phyloP scores from a whole-genome alignment of 2,113 vertebrate species.

The Scartelaos histophorus region DNA sequence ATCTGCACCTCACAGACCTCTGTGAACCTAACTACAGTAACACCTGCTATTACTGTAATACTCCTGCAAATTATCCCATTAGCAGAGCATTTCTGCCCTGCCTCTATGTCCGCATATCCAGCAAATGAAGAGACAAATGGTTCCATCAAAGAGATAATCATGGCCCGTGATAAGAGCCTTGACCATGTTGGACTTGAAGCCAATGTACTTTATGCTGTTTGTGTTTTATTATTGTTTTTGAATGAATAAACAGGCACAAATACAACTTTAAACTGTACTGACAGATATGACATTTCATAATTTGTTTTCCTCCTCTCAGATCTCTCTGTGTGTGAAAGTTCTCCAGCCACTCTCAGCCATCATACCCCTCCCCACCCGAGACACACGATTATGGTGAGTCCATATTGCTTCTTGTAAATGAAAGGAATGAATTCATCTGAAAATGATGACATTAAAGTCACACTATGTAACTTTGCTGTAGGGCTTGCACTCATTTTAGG shows the following conservation, averaged over 20 bases:
- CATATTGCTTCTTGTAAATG: background rate
- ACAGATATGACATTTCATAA: background rate
- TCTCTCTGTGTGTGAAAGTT: background rate
- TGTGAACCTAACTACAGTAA: constrained; percentile 14
- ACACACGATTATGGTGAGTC: background rate
- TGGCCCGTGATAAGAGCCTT: background rate
- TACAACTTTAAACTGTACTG: background rate
- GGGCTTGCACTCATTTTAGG: too few relatives aligned
- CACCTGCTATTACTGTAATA: constrained; percentile 11
- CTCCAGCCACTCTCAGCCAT: background rate
- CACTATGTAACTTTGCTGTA: too few relatives aligned
- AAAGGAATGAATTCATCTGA: background rate
- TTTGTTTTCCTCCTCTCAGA: background rate
- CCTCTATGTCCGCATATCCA: background rate
- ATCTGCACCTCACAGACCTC: constrained; percentile 48
- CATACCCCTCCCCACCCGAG: background rate
- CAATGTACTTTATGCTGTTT: background rate
- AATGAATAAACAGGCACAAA: background rate
- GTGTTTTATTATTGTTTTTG: background rate
- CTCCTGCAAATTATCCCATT: background rate
- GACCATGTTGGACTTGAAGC: background rate
- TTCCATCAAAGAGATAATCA: background rate
- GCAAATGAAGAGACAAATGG: background rate
- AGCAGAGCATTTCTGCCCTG: background rate
- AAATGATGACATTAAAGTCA: background rate